phyloP scores from a whole-genome alignment of 2,113 vertebrate species.

The Oncorhynchus kisutch region DNA sequence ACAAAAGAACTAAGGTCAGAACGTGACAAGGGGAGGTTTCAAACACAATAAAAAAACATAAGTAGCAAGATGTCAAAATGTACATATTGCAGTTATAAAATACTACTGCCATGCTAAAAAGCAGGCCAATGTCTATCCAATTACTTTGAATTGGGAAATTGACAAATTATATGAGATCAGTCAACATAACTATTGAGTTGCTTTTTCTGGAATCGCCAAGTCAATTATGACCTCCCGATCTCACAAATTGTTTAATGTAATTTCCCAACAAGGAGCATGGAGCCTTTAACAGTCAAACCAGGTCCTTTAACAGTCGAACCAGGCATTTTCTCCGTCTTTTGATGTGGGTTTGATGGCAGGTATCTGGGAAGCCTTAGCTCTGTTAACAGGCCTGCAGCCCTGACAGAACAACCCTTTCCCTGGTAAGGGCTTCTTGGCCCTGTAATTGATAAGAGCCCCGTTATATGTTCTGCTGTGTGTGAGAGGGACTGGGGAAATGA shows the following conservation, averaged over 20 bases:
- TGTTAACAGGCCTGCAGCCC: constrained; percentile 21
- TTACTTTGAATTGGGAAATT: not conserved
- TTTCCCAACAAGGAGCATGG: constrained; percentile 1
- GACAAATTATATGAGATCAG: not conserved
- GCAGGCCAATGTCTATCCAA: not conserved
- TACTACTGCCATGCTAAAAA: not conserved
- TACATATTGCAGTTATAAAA: too few species aligned
- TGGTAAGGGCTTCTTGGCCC: constrained; percentile 12
- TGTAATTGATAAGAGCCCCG: constrained; percentile 39
- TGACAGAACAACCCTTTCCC: constrained; percentile 10
- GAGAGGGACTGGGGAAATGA: constrained; percentile 33
- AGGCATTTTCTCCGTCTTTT: constrained; percentile 37
- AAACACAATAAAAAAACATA: not conserved
- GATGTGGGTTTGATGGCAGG: constrained; percentile 36
- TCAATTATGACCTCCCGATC: constrained; percentile 19
- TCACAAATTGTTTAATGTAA: constrained; percentile 3
- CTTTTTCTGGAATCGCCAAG: constrained; percentile 14
- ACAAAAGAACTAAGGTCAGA: too few species aligned
- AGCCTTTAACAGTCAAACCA: constrained; percentile 17
- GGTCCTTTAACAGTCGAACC: constrained; percentile 23
- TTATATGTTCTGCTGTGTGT: constrained; percentile 22
- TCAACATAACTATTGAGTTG: not conserved
- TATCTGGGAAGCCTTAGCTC: constrained; percentile 25
- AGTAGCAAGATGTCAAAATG: too few species aligned
- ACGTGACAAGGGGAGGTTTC: too few species aligned